Conservation (phyloP, 2,113 vertebrate genomes). For the Cercopithecus mona region DNA sequence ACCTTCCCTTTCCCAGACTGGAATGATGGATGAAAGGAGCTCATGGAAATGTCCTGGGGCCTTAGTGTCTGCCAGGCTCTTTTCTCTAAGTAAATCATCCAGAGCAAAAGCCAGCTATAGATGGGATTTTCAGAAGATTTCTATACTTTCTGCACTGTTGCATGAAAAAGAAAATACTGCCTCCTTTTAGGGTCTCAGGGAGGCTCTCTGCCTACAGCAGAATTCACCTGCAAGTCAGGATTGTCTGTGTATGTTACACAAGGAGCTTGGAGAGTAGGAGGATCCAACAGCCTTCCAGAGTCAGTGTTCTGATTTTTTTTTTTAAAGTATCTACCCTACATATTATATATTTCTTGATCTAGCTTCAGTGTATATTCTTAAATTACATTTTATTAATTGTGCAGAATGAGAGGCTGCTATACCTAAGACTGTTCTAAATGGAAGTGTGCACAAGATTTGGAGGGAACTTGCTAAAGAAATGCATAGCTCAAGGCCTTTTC, state of each 20-base stretch:
- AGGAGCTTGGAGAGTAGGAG: background rate
- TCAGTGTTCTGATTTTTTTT: background rate
- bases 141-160: background rate
- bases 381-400: background rate
- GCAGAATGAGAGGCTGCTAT: constrained; percentile 4
- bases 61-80: background rate
- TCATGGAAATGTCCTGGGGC: background rate
- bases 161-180: background rate
- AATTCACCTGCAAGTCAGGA: background rate
- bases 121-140: background rate
- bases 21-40: background rate
- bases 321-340: background rate
- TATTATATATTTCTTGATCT: background rate
- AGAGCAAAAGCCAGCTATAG: background rate
- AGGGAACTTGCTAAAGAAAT: background rate
- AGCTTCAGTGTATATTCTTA: background rate
- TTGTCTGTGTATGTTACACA: background rate
- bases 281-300: background rate
- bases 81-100: background rate
- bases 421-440: background rate
- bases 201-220: background rate
- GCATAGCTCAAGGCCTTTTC: background rate
- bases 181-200: background rate
- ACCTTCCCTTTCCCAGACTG: background rate
- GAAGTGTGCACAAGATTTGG: background rate